Conservation (phyloP, 2,113 vertebrate species). For the Cyprinodon tularosa region DNA sequence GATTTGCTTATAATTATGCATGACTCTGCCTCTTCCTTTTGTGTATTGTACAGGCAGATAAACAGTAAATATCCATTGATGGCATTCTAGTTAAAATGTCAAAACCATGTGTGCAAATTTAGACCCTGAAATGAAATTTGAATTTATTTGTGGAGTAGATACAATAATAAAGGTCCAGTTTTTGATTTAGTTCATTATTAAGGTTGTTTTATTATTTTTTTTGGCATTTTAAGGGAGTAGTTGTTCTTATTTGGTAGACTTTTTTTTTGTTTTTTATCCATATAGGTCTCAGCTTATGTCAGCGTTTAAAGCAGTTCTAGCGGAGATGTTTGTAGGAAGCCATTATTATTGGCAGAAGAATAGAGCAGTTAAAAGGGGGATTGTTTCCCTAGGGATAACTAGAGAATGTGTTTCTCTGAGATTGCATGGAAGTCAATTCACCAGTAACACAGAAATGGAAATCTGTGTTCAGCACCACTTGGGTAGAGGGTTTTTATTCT, state of each 20-base stretch:
- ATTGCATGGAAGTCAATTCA: constrained; percentile 42
- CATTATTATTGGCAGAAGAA: constrained; percentile 44
- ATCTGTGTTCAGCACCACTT: constrained; percentile 24
- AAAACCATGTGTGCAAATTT: constrained; percentile 10
- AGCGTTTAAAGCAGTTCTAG: constrained; percentile 30
- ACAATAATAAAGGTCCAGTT: constrained; percentile 13
- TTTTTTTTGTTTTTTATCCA: neutral
- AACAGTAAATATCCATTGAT: constrained; percentile 47
- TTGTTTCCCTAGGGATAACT: constrained; percentile 35
- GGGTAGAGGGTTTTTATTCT: constrained; percentile 13
- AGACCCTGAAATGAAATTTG: neutral
- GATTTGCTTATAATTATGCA: constrained; percentile 68
- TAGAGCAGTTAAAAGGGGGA: constrained; percentile 22
- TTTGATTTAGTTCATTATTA: constrained; percentile 24
- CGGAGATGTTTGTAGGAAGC: constrained; percentile 32
- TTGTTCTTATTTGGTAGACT: constrained; percentile 4
- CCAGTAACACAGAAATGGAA: constrained; percentile 19
- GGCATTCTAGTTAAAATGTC: constrained; percentile 33
- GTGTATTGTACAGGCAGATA: constrained; percentile 27
- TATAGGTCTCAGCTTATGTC: constrained; percentile 23
- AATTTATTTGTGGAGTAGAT: neutral
- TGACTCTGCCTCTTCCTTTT: constrained; percentile 37
- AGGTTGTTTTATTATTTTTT: constrained; percentile 19
- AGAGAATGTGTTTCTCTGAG: constrained; percentile 24
- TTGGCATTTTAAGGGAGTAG: constrained; percentile 28